Evolutionary conservation across 2,797 vertebrate species (phyloP).

Genomic region (Enoplosus armatus): DNA sequence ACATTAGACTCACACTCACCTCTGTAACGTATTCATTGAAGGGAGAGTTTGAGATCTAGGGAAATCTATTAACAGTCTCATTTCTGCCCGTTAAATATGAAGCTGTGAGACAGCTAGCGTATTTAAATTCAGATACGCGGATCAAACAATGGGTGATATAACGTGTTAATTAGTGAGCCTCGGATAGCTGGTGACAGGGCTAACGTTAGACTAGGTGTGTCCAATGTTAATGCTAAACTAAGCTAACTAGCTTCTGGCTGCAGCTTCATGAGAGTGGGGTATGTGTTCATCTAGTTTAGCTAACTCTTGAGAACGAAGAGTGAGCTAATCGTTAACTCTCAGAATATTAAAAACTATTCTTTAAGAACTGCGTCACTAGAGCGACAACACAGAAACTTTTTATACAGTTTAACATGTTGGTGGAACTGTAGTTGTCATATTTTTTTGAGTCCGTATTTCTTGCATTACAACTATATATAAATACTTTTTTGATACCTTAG

Average conservation of each 20-base stretch:
- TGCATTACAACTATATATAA: background rate
- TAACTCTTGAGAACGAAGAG: no score
- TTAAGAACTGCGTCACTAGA: background rate
- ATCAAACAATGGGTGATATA: background rate
- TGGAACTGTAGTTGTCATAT: background rate
- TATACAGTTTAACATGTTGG: background rate
- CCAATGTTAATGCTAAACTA: background rate
- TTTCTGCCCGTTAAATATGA: background rate
- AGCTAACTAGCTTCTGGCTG: background rate
- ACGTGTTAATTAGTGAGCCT: background rate
- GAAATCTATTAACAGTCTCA: background rate
- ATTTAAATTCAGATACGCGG: no score
- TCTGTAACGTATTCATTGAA: background rate
- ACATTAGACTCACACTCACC: slow-evolving; percentile 10
- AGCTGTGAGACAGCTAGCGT: no score
- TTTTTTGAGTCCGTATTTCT: background rate
- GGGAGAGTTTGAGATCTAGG: background rate
- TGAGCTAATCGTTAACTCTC: no score
- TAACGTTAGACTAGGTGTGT: background rate
- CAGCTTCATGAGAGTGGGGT: no score
- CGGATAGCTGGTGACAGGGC: background rate
- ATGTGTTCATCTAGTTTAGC: no score
- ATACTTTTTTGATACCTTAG: background rate
- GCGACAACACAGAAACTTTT: background rate
- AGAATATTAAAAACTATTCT: no score